phyloP scores from a whole-genome alignment of 2,113 vertebrate species.

The Saccopteryx bilineata region DNA sequence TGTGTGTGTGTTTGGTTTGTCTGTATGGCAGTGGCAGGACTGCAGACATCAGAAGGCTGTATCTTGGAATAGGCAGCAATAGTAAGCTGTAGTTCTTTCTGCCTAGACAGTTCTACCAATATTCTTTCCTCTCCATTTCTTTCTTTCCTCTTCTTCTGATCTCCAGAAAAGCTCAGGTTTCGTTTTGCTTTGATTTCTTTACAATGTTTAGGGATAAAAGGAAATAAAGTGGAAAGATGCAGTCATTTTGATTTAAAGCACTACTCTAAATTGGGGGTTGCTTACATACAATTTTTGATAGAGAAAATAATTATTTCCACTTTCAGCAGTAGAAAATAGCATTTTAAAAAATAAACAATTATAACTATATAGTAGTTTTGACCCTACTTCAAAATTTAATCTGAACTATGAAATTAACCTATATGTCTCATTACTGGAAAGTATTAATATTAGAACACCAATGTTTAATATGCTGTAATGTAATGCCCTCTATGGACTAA shows the following conservation, averaged over 20 bases:
- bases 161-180: neutral
- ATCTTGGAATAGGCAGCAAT: neutral
- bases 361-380: neutral
- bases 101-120: neutral
- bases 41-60: neutral
- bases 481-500: conserved; percentile 81
- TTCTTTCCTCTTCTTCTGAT: conserved; percentile 30
- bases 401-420: conserved; percentile 31
- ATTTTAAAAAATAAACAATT: neutral
- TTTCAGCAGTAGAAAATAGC: neutral
- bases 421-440: conserved; percentile 28
- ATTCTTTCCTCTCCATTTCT: neutral
- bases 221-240: neutral
- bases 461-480: conserved; percentile 55
- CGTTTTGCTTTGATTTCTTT: conserved; percentile 18
- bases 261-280: neutral
- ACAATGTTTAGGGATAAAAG: conserved; percentile 24
- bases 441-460: neutral
- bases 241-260: conserved; percentile 9
- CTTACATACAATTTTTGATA: neutral
- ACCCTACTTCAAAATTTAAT: conserved; percentile 48
- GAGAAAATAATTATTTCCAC: conserved; percentile 13
- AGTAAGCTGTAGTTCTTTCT: neutral
- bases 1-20: neutral
- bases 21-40: neutral